Evolutionary conservation across 2,113 vertebrate genomes (phyloP), one percentile per base, ranked within the genome.

Genomic region (Propithecus coquereli): DNA sequence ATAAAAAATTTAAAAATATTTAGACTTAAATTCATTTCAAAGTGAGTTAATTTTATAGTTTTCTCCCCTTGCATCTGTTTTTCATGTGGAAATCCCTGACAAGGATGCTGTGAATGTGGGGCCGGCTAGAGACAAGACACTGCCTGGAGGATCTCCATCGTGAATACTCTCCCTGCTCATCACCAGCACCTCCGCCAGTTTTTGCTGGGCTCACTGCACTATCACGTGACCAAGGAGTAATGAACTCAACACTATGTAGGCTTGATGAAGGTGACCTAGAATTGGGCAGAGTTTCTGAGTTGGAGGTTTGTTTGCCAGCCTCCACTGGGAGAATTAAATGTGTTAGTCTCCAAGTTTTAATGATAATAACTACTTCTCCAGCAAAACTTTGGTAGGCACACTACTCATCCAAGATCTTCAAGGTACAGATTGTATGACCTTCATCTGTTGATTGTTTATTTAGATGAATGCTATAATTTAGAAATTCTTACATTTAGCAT

Each of bases 341-440:
- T 85, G 76, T 45, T 61, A 20, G 70, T 81, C 86, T 98, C 97
- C 97, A 97, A 94, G 93, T 97, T 98, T 97, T 97, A 97, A 98
- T 94, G 95, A 95, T 94, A 91, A 84, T n/a, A 90, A 83, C 66
- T 86, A 40, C 63, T 81, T 95, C 88, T 97, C 89, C 95, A 84
- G 91, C 27, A 83, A 93, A 91, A 93, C 52, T 89, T 95, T 37
- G 66, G 82, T 84, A 77, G 54, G 52, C 57, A 87, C 32, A 59
- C 23, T 61, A 66, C 17, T 89, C 50, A 70, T 90, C 86, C 61
- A 96, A 96, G 63, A 96, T 52, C 59, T 85, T 65, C 32, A 57
- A 91, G 68, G n/a, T 91, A 89, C 5, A 54, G n/a, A 70, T 83
- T 61, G 50, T 54, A 68, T 65, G 91, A 93, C 73, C 54, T 97